A percentile compares a stretch with the other conserved stretches of the same genome.
phyloP scores from a whole-genome alignment of 2,113 vertebrate genomes.

The Macrotus californicus region DNA sequence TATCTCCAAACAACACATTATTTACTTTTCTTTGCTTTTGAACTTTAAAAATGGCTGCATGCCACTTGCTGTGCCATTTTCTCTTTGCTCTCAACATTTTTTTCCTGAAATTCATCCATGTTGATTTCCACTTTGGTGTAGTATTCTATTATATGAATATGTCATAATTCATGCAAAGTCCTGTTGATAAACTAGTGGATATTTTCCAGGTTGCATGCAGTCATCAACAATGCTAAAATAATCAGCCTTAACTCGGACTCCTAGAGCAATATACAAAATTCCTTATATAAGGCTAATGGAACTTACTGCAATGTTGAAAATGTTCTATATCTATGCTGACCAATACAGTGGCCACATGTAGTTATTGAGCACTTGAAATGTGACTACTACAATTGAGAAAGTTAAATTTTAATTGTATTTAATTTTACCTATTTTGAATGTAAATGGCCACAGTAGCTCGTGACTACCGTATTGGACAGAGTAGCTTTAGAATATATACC shows the following conservation, averaged over 20 bases:
- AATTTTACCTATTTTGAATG: neutral
- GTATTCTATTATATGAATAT: neutral
- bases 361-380: neutral
- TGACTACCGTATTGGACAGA: neutral
- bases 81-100: neutral
- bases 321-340: neutral
- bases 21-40: neutral
- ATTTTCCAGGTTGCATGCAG: neutral
- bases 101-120: constrained; percentile 5
- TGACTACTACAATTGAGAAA: neutral
- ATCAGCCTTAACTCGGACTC: neutral
- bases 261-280: neutral
- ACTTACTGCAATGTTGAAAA: neutral
- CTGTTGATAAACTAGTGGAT: neutral
- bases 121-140: neutral
- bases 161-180: neutral
- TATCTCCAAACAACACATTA: neutral
- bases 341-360: neutral
- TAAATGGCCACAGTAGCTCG: neutral
- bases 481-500: neutral
- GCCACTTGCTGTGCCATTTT: neutral
- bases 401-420: neutral
- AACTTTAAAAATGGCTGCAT: neutral
- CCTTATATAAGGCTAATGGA: neutral
- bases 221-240: neutral